These are phyloP conservation scores for Sussaba pulchella DNA, from an alignment of 2,888 invertebrate genomes.

Conservation along the genomic window DNA sequence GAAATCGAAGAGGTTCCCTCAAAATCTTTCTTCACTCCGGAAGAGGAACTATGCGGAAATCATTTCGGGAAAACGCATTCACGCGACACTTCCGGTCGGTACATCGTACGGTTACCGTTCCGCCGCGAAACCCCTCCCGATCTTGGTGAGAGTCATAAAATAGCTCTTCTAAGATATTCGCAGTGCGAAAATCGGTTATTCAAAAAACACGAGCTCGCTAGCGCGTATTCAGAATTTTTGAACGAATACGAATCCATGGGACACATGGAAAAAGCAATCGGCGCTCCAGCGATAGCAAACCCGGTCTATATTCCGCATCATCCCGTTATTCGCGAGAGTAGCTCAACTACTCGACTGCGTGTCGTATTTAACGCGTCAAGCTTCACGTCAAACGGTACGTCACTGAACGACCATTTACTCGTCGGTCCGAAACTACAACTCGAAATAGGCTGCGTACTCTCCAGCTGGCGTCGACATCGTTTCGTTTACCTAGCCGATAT, in stretches of 20 bases:
- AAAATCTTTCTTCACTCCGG: slow-evolving; percentile 61
- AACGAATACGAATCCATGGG: slow-evolving; percentile 56
- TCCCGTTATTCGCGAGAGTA: not conserved
- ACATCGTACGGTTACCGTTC: slow-evolving; percentile 71
- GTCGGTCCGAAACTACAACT: slow-evolving; percentile 51
- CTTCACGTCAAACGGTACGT: slow-evolving; percentile 48
- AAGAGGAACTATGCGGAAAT: slow-evolving; percentile 65
- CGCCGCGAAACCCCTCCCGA: slow-evolving; percentile 43
- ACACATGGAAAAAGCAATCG: slow-evolving; percentile 59
- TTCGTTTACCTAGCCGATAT: slow-evolving; percentile 58
- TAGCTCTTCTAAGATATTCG: slow-evolving; percentile 67
- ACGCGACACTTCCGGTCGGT: slow-evolving; percentile 69
- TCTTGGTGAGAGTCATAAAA: slow-evolving; percentile 66
- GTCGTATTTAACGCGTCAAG: slow-evolving; percentile 47
- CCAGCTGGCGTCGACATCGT: slow-evolving; percentile 33
- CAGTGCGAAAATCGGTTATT: slow-evolving; percentile 48
- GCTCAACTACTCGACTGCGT: no score
- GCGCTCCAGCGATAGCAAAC: not conserved
- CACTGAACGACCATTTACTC: slow-evolving; percentile 57
- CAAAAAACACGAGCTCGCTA: slow-evolving; percentile 21
- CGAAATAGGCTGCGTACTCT: slow-evolving; percentile 45
- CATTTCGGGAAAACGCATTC: slow-evolving; percentile 68
- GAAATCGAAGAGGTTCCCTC: slow-evolving; percentile 69
- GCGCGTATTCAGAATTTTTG: slow-evolving; percentile 62
- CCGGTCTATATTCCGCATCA: slow-evolving; percentile 26